Conservation (phyloP, 2,888 invertebrate genomes). For the Acanthosepion lycidas region DNA sequence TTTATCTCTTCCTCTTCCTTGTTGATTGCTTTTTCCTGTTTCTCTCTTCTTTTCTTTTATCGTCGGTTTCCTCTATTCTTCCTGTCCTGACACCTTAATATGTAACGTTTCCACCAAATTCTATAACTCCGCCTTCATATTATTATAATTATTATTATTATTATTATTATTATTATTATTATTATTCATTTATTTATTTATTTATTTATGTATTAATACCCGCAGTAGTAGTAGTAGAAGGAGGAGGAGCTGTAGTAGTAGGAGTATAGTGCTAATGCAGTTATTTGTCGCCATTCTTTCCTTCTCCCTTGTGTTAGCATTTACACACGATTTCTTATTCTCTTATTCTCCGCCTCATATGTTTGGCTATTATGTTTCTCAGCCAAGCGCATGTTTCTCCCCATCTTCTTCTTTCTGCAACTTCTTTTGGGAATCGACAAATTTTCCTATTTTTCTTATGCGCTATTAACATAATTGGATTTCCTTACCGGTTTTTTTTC, state of each 20-base stretch:
- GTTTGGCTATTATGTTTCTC: neutral
- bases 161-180: neutral
- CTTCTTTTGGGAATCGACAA: constrained; percentile 1
- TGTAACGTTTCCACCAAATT: no score
- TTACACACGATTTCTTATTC: neutral
- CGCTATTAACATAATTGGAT: neutral
- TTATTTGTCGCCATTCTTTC: neutral
- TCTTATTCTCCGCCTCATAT: neutral
- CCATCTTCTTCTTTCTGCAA: neutral
- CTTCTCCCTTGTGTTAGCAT: neutral
- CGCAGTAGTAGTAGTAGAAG: neutral
- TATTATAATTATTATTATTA: neutral
- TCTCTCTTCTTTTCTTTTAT: no score
- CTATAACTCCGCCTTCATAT: neutral
- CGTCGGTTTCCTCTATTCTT: no score
- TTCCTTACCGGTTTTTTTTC: neutral
- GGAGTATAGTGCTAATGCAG: neutral
- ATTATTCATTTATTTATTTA: neutral
- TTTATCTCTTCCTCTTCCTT: no score
- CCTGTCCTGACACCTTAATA: no score
- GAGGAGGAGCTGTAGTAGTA: neutral
- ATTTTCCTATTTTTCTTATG: neutral
- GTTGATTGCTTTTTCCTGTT: no score
- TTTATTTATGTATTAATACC: neutral
- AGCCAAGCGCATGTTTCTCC: neutral